Percentiles rank a stretch among this genome's conserved stretches.
Conservation (phyloP, 2,888 invertebrate species). For the Tyria jacobaeae region DNA sequence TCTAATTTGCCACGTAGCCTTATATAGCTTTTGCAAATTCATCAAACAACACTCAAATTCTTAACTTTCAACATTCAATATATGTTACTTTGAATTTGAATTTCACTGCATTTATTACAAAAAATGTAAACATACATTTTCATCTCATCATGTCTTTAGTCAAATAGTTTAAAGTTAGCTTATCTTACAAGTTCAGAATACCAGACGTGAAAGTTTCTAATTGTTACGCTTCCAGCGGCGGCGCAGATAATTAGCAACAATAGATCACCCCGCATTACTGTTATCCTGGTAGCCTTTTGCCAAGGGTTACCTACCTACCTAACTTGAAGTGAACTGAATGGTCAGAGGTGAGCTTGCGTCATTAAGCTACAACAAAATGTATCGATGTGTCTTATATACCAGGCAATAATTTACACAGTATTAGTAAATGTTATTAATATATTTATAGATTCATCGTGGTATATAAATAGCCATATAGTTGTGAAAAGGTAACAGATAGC, state of each 20-base stretch:
- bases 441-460: too few species aligned
- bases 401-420: background rate
- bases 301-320: background rate
- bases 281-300: background rate
- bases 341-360: background rate
- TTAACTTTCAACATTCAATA: too few species aligned
- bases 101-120: background rate
- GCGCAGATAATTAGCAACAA: constrained; percentile 9
- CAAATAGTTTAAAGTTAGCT: background rate
- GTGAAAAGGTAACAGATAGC: too few species aligned
- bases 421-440: too few species aligned
- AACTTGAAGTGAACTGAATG: background rate
- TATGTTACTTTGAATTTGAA: too few species aligned
- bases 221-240: constrained; percentile 23
- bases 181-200: constrained; percentile 21
- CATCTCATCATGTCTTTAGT: background rate
- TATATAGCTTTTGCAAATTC: too few species aligned
- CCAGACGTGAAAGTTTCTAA: constrained; percentile 34
- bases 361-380: background rate
- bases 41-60: too few species aligned
- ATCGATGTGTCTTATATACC: background rate
- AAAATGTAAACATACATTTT: background rate
- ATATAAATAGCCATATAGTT: too few species aligned
- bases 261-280: constrained; percentile 11
- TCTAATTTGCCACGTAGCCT: too few species aligned